Evolutionary conservation across 2,797 vertebrate genomes (phyloP), one percentile per base, ranked within the genome.

Genomic region (Typhlichthys eigenmanni): DNA sequence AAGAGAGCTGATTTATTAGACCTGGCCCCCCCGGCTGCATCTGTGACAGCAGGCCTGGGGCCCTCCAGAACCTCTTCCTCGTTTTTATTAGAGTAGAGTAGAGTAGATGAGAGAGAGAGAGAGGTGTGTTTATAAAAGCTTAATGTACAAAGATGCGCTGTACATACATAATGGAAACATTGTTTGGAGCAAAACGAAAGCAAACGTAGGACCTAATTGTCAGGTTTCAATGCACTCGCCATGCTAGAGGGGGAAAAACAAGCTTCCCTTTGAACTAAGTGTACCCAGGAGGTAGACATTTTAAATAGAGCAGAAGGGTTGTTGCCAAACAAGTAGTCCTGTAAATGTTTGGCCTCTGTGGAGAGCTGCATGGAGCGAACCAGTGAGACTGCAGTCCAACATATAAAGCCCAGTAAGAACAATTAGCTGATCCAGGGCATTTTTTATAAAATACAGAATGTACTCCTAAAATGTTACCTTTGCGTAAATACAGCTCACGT

Each of bases 281-380:
- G 84, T 70, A 80, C 79, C 80, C 43, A 6, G 32, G 68, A 76
- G 69, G 58, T 68, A 50, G 68, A 58, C 53, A 56, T 67, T 76
- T 83, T 82, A 83, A 77, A 86, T 79, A 66, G 73, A 72, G 72
- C 60, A n/a, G 12, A 10, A 60, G 13, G 57, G 64, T 65, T 4
- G 50, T 72, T 85, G 85, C 90, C 86, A 87, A 83, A 65, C 79
- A 58, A 58, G 73, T 45, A 78, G 78, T 66, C 76, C 61, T 74
- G 66, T 86, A 85, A 91, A 88, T 84, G 82, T 87, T 89, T 81
- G 74, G 69, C 67, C 62, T 61, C 54, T 56, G 55, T 63, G 58
- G 66, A 66, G 76, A 65, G 65, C 53, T 61, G 68, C 71, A 71
- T 51, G 60, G 60, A 68, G 46, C 50, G 79, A 69, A 75, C 57